Conservation (phyloP, 2,113 vertebrate species). For the Zosterops borbonicus region DNA sequence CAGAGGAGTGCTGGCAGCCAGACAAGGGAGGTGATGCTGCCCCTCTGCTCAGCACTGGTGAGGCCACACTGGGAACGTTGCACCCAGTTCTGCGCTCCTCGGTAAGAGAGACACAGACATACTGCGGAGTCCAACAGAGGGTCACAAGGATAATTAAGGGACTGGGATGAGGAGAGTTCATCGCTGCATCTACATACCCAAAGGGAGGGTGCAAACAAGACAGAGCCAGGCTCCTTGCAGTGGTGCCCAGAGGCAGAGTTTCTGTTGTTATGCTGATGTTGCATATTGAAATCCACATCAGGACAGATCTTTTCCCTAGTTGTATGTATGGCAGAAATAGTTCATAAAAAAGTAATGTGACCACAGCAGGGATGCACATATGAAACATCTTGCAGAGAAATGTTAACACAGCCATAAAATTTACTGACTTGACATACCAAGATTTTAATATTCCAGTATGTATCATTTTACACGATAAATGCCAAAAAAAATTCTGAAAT, state of each 20-base stretch:
- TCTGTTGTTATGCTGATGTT: not conserved
- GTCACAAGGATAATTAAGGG: not conserved
- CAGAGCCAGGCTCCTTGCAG: not conserved
- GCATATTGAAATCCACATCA: not conserved
- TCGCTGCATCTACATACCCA: rapidly evolving
- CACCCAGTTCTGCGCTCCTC: rapidly evolving
- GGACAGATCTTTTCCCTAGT: not conserved
- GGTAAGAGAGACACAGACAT: not conserved
- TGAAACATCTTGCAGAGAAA: slow-evolving; percentile 28
- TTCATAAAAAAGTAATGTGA: slow-evolving; percentile 20
- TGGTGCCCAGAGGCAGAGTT: not conserved
- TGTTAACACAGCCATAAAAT: not conserved
- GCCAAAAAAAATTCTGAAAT: slow-evolving; percentile 40
- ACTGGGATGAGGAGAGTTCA: not conserved
- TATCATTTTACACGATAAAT: slow-evolving; percentile 32
- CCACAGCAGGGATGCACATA: slow-evolving; percentile 21
- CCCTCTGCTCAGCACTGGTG: not conserved
- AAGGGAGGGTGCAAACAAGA: not conserved
- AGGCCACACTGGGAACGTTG: not conserved
- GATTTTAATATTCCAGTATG: not conserved
- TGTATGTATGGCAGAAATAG: not conserved
- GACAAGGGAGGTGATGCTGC: not conserved
- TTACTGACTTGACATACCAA: not conserved
- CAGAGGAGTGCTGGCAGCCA: not conserved
- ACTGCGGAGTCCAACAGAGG: not conserved